Conservation (phyloP, 2,888 invertebrate genomes). For the Hemaris fuciformis region DNA sequence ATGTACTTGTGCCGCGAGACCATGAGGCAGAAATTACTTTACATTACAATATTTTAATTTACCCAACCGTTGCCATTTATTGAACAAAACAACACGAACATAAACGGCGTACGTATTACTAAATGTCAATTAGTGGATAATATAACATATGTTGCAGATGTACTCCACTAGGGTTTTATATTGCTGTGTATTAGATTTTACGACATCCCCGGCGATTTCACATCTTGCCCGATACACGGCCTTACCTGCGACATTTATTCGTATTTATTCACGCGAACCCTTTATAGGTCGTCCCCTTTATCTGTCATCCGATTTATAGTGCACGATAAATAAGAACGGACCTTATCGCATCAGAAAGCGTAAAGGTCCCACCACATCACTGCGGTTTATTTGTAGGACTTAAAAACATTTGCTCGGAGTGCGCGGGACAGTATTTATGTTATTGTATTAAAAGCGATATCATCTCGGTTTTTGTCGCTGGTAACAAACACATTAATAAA, state of each 20-base stretch:
- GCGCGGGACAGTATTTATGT: slow-evolving; percentile 43
- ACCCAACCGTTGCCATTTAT: neutral
- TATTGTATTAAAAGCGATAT: slow-evolving; percentile 36
- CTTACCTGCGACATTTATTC: slow-evolving; percentile 3
- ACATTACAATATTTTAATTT: neutral
- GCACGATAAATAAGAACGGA: slow-evolving; percentile 30
- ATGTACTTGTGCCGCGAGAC: no score
- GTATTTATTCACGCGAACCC: slow-evolving; percentile 7
- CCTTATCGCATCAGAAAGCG: slow-evolving; percentile 33
- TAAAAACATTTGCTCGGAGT: slow-evolving; percentile 41
- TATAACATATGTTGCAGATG: neutral
- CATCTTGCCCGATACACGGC: neutral
- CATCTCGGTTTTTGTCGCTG: slow-evolving; percentile 12
- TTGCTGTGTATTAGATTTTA: neutral
- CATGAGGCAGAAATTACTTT: no score
- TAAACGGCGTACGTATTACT: neutral
- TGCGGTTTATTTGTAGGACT: slow-evolving; percentile 32
- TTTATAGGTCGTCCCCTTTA: neutral
- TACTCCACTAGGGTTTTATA: neutral
- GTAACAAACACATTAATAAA: slow-evolving; percentile 62
- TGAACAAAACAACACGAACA: neutral
- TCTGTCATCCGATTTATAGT: slow-evolving; percentile 28
- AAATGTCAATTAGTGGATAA: neutral
- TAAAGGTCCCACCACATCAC: slow-evolving; percentile 33
- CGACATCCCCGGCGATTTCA: neutral